Evolutionary conservation across 2,888 invertebrate genomes (phyloP).

Genomic region (Ormyrus labotus): DNA sequence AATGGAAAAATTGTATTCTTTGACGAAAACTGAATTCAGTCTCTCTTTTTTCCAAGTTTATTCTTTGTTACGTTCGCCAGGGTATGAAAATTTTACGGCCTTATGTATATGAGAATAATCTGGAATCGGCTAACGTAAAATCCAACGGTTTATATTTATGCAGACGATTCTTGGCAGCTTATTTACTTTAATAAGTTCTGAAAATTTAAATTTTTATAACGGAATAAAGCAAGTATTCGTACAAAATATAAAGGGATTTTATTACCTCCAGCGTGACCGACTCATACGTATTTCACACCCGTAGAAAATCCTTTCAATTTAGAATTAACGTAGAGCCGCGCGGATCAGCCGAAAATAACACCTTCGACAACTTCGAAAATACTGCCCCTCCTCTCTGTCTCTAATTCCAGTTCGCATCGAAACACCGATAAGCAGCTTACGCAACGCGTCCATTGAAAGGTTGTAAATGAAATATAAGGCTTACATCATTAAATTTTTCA

Average conservation of each 20-base stretch:
- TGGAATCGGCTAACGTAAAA: slow-evolving; percentile 5
- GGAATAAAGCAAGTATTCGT: too few relatives aligned
- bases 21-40: neutral
- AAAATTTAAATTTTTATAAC: neutral
- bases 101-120: slow-evolving; percentile 4
- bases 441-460: neutral
- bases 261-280: too few relatives aligned
- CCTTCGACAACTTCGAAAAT: too few relatives aligned
- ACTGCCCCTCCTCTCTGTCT: too few relatives aligned
- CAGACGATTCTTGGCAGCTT: neutral
- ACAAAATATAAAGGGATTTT: too few relatives aligned
- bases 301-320: neutral
- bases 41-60: slow-evolving; percentile 5
- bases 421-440: too few relatives aligned
- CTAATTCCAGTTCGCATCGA: too few relatives aligned
- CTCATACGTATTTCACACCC: neutral
- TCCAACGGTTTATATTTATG: slow-evolving; percentile 25
- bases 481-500: slow-evolving; percentile 31
- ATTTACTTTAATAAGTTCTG: neutral
- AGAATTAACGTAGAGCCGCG: neutral
- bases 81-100: slow-evolving; percentile 30
- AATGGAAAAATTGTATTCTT: neutral
- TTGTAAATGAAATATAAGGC: slow-evolving; percentile 17
- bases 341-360: neutral
- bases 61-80: neutral